Conservation (phyloP, 2,113 vertebrate genomes). For the Peromyscus californicus region DNA sequence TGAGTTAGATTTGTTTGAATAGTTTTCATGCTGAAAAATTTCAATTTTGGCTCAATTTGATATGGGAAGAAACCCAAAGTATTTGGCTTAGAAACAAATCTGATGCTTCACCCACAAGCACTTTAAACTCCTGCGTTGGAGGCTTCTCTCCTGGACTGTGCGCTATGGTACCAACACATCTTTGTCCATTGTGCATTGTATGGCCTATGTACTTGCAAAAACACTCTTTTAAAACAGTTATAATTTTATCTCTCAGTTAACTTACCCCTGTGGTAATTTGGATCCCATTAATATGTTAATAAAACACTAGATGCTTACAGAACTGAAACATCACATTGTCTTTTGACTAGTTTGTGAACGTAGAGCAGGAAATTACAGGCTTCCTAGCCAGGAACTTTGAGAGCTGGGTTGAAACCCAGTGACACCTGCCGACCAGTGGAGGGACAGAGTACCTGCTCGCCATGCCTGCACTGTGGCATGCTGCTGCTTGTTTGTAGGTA, state of each 20-base stretch:
- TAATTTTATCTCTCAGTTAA: slow-evolving; percentile 25
- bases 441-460: neutral
- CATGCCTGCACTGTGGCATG: neutral
- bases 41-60: slow-evolving; percentile 66
- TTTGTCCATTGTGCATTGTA: slow-evolving; percentile 53
- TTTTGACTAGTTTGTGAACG: slow-evolving; percentile 40
- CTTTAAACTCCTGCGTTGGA: neutral
- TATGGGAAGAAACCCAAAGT: slow-evolving; percentile 38
- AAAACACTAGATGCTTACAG: slow-evolving; percentile 49
- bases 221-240: slow-evolving; percentile 19
- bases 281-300: slow-evolving; percentile 51
- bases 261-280: slow-evolving; percentile 46
- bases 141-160: neutral
- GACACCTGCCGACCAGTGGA: neutral
- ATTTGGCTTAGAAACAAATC: slow-evolving; percentile 46
- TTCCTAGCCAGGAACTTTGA: slow-evolving; percentile 37
- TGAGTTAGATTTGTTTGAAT: slow-evolving; percentile 23
- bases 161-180: neutral
- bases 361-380: slow-evolving; percentile 4
- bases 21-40: slow-evolving; percentile 47
- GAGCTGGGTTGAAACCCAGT: neutral
- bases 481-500: slow-evolving; percentile 9
- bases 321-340: slow-evolving; percentile 27
- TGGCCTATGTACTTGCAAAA: slow-evolving; percentile 52
- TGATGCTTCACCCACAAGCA: slow-evolving; percentile 24